Evolutionary conservation across 1,140 invertebrate genomes (phyloP), one percentile per base, ranked within the genome.

Genomic region (Mercenaria mercenaria): DNA sequence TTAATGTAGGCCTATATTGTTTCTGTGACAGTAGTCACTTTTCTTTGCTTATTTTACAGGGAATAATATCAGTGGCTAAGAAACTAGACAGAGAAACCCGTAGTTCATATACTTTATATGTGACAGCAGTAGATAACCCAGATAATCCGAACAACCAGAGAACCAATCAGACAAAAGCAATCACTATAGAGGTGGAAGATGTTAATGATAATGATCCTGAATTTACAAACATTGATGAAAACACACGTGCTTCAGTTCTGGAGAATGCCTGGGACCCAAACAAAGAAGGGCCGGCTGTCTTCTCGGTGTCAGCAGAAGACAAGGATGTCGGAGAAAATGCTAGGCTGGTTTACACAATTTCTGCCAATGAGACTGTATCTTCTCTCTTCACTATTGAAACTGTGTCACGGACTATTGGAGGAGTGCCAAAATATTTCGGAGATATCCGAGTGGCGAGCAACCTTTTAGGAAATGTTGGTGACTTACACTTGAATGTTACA

Each of bases 161-260:
- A 56, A 89, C 92, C 26, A 92, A 82, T 69, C 81, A 87, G 11
- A 88, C 91, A 26, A 83, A 83, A 43, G 37, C 89, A 10, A 90
- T 94, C 37, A 90, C 88, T 26, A 89, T 94, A 18, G 64, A 59
- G 15, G 81, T 94, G 0, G 43, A 59, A 0, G 93, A 94, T 85
- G 90, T 93, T 72, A 93, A 94, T 87, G 93, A 94, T 88, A 94
- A 94, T 83, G 76, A 77, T 11, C 93, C 93, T 20, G 86, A 82
- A 20, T 93, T 93, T 61, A 91, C 85, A 13, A 76, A 90, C 8
- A 85, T 90, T 34, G 88, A 77, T 34, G 32, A 86, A 15, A 47
- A 56, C 29, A 61, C 69, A 18, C 84, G 89, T 29, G 47, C 69
- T 37, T 56, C 67, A 64, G 80, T 92, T 6, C 85, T 86, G 23